Evolutionary conservation across 2,797 vertebrate species (phyloP), one percentile per base, ranked within the genome.

Genomic region (Sphenopsis melanotis): DNA sequence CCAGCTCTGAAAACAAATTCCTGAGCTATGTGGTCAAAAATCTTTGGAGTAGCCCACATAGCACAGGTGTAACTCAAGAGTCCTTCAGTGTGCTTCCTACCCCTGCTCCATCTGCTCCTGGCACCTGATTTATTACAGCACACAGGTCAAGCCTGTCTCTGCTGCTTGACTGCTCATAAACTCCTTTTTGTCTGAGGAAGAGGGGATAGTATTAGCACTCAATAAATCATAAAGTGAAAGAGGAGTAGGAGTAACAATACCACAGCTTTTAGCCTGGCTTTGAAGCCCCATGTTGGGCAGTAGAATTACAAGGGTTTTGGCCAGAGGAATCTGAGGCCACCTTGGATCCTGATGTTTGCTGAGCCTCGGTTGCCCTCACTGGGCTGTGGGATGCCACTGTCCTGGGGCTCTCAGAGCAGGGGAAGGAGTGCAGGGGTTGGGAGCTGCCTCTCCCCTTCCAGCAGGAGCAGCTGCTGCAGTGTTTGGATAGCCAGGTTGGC

Each of bases 1-100:
- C 65, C 0, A 32, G n/a, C 86, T 96, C 92, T 94, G 76, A 87
- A 91, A 95, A 83, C 53, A 87, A 94, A 94, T 64, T 61, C 39
- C 39, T 88, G 61, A 65, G 23, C 32, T 80, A 26, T 20, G 42
- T 68, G 65, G 72, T 70, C 36, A 93, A 65, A 84, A 89, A 90
- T 68, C 30, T 68, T 79, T 37, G 24, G 63, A 83, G 55, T 30
- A 50, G 68, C 42, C 42, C 13, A 3, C 71, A 57, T 19, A 85
- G 60, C 53, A 37, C 46, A 90, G 90, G 64, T 94, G 89, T 83
- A 94, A 94, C 49, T 91, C 84, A 68, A 69, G 75, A 85, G 47
- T 83, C 41, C 53, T 92, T 85, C 8, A 78, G 37, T 79, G 19
- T 34, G 65, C 71, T 83, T 91, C 75, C 82, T 29, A 82, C 57